Conservation (phyloP, 2,113 vertebrate species). For the Antennarius striatus region DNA sequence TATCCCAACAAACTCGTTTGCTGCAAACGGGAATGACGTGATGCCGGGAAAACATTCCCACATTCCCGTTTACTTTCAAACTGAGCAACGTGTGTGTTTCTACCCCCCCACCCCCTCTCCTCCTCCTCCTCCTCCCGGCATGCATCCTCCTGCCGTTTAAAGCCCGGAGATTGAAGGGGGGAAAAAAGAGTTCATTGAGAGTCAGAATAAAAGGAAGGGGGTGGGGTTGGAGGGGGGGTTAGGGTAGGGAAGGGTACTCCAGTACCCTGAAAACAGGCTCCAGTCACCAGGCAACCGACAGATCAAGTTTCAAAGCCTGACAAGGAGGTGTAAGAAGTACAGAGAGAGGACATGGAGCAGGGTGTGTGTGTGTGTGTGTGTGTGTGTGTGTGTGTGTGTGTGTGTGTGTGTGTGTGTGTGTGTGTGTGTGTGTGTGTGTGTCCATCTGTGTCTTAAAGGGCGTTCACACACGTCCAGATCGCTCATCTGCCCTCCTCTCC, state of each 20-base stretch:
- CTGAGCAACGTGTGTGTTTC: constrained; percentile 38
- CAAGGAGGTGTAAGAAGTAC: constrained; percentile 71
- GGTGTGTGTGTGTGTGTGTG: constrained; percentile 31
- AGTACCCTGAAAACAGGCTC: constrained; percentile 68
- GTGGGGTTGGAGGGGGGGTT: not conserved
- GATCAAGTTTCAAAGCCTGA: constrained; percentile 81
- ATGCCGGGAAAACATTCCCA: constrained; percentile 33
- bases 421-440: constrained; percentile 14
- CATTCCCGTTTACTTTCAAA: constrained; percentile 66
- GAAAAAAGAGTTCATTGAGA: constrained; percentile 72
- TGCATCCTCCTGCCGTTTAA: constrained; percentile 69
- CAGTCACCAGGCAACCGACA: constrained; percentile 77
- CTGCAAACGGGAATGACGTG: constrained; percentile 1
- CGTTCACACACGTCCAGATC: constrained; percentile 21
- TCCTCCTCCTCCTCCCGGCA: constrained; percentile 35
- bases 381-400: constrained; percentile 18
- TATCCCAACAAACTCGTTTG: constrained; percentile 1
- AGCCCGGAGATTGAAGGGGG: constrained; percentile 54
- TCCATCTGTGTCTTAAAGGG: constrained; percentile 32
- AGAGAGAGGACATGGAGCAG: constrained; percentile 37
- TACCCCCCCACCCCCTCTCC: not conserved
- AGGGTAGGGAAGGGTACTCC: constrained; percentile 37
- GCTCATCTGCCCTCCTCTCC: constrained; percentile 23
- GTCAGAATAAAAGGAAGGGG: constrained; percentile 65
- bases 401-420: constrained; percentile 31